Base-by-base conservation (phyloP, 1,140 invertebrate species). In the Parasteatoda tepidariorum region DNA sequence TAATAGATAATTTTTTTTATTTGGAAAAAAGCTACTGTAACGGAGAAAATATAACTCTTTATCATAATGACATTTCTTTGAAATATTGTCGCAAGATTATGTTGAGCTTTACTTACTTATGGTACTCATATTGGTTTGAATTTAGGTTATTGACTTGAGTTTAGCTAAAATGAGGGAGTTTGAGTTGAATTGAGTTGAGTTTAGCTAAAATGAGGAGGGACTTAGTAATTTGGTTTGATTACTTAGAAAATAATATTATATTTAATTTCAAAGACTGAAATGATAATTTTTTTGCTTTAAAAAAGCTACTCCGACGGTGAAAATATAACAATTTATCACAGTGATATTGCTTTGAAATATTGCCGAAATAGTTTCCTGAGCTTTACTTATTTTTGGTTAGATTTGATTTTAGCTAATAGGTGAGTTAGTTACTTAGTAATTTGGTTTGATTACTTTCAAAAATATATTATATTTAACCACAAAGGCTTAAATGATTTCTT, bases 251-350 rank as follows among this genome's bases (percentile, higher is more conserved):
- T n/a, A n/a, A n/a, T n/a, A n/a, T n/a, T 61, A 76, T 76, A 76
- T 76, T 76, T 76, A 76, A 76, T 76, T 48, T n/a, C 5, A 22
- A 4, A 64, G 73, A 76, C 73, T 76, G 48, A 61, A 76, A 76
- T 76, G 59, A 76, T 64, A 61, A 76, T 76, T 76, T 76, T 57
- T 76, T 76, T 76, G 59, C 59, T 76, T 61, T n/a, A 41, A 15
- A 34, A 38, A 28, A 61, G 33, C 28, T 75, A 62, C 24, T 75
- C 59, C 6, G 34, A 48, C 54, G 0, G 34, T 22, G 26, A 71
- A 71, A 24, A 24, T 5, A 48, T 22, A 41, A 64, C 26, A 57
- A 76, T 76, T 64, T 76, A 61, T 76, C 64, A 76, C 33, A 54
- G 22, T n/a, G 59, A 76, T 38, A 64, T 38, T 11, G 48, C 66